phyloP scores from a whole-genome alignment of 2,888 invertebrate genomes.

The Bellardia pandia region DNA sequence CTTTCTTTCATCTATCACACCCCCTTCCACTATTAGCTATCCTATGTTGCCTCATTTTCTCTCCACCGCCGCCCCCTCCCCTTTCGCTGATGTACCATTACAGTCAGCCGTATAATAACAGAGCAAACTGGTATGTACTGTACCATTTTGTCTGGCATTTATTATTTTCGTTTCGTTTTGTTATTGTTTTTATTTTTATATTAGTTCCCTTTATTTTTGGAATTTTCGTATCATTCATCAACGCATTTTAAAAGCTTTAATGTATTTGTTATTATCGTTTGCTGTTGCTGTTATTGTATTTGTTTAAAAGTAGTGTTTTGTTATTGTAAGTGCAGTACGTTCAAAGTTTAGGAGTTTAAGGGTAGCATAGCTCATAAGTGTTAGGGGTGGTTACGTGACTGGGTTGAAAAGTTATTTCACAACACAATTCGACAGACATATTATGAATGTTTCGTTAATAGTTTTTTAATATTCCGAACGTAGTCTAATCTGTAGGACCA shows the following conservation, averaged over 20 bases:
- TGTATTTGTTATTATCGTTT: slow-evolving; percentile 59
- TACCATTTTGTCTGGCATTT: slow-evolving; percentile 66
- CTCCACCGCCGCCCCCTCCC: not conserved
- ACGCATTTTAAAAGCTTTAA: slow-evolving; percentile 71
- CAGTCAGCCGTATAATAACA: slow-evolving; percentile 40
- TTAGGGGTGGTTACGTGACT: slow-evolving; percentile 40
- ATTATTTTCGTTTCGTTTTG: slow-evolving; percentile 22
- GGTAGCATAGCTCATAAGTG: slow-evolving; percentile 37
- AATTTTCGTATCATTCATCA: slow-evolving; percentile 64
- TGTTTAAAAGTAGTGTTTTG: slow-evolving; percentile 39
- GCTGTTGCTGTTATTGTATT: not conserved
- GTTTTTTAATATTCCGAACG: too few species aligned
- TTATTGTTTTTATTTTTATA: slow-evolving; percentile 45
- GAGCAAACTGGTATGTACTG: slow-evolving; percentile 62
- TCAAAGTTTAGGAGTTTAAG: slow-evolving; percentile 56
- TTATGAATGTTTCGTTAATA: too few species aligned
- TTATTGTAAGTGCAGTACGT: slow-evolving; percentile 21
- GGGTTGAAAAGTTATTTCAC: not conserved
- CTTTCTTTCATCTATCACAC: slow-evolving; percentile 6
- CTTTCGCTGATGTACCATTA: slow-evolving; percentile 12
- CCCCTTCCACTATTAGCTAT: not conserved
- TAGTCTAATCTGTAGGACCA: too few species aligned
- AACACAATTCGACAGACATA: too few species aligned
- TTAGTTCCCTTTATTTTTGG: slow-evolving; percentile 28
- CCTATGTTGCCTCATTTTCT: not conserved